Conservation (phyloP, 1,140 invertebrate genomes). For the Adoxophyes honmai region DNA sequence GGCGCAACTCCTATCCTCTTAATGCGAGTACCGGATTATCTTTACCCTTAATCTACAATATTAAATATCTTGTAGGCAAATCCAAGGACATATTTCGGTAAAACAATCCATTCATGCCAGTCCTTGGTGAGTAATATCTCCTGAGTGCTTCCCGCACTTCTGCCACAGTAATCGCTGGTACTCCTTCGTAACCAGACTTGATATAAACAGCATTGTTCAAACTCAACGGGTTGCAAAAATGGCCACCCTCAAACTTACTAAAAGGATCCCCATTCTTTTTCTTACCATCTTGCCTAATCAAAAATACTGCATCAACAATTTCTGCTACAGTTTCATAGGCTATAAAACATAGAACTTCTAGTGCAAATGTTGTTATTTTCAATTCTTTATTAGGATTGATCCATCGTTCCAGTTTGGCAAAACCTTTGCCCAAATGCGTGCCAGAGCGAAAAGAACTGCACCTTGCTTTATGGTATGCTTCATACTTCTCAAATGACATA, state of each 20-base stretch:
- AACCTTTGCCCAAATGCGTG: conserved; percentile 50
- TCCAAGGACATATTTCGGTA: conserved; percentile 63
- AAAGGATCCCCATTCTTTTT: conserved; percentile 78
- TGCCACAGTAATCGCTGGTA: conserved; percentile 73
- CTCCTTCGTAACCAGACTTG: conserved; percentile 73
- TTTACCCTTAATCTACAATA: neutral
- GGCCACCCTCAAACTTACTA: conserved; percentile 73
- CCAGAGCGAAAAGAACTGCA: conserved; percentile 64
- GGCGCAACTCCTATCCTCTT: no score
- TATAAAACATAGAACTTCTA: conserved; percentile 83
- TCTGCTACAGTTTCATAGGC: conserved; percentile 86
- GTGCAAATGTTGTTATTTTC: conserved; percentile 63
- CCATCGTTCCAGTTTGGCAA: conserved; percentile 72
- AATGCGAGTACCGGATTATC: no score
- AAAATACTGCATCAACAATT: conserved; percentile 82
- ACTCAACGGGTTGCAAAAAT: conserved; percentile 73
- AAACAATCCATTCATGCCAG: conserved; percentile 69
- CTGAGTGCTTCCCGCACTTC: conserved; percentile 78
- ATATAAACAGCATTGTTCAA: conserved; percentile 75
- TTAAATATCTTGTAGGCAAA: conserved; percentile 45
- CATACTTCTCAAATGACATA: conserved; percentile 76
- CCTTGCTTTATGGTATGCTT: conserved; percentile 73
- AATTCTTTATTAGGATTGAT: conserved; percentile 74
- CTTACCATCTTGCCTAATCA: conserved; percentile 80
- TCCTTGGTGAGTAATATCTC: conserved; percentile 67